A percentile compares a stretch with the other conserved stretches of the same genome.
These are phyloP conservation scores for Gnathochromis pfefferi DNA, from an alignment of 2,113 vertebrate genomes.

Conservation along the genomic window DNA sequence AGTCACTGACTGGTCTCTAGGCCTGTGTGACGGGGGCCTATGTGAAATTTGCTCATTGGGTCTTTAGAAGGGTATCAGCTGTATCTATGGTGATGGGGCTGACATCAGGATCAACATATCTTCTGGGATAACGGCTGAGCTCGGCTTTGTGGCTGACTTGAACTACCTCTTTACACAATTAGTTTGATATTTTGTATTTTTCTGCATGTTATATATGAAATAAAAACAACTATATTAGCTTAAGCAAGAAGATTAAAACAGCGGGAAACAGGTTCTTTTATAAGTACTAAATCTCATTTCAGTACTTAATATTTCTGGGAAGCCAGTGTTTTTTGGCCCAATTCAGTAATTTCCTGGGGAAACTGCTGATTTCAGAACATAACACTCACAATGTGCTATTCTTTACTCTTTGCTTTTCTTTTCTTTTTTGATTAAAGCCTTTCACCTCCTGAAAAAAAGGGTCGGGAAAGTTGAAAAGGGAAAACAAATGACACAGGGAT, in stretches of 20 bases:
- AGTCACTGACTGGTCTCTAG: not conserved
- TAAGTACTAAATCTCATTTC: not conserved
- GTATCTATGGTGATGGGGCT: not conserved
- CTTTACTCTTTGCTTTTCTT: not conserved
- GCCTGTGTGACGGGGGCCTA: not conserved
- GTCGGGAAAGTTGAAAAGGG: not conserved
- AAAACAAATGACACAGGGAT: not conserved
- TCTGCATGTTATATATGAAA: not conserved
- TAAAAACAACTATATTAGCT: not conserved
- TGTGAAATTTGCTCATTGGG: not conserved
- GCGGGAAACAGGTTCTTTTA: not conserved
- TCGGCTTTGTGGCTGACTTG: not conserved
- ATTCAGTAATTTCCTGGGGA: not conserved
- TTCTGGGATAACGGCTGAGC: not conserved
- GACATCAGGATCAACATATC: not conserved
- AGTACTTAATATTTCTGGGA: not conserved
- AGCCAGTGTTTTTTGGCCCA: not conserved
- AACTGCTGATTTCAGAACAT: not conserved
- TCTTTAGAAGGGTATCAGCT: not conserved
- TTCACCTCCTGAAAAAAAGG: not conserved
- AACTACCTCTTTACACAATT: not conserved
- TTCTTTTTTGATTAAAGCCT: not conserved
- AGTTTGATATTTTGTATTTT: not conserved
- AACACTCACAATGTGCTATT: not conserved
- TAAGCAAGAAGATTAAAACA: not conserved